Percentiles rank a stretch among this genome's conserved stretches.
These are phyloP conservation scores for Rhopalosiphum padi DNA, from an alignment of 1,140 invertebrate genomes.

Conservation along the genomic window DNA sequence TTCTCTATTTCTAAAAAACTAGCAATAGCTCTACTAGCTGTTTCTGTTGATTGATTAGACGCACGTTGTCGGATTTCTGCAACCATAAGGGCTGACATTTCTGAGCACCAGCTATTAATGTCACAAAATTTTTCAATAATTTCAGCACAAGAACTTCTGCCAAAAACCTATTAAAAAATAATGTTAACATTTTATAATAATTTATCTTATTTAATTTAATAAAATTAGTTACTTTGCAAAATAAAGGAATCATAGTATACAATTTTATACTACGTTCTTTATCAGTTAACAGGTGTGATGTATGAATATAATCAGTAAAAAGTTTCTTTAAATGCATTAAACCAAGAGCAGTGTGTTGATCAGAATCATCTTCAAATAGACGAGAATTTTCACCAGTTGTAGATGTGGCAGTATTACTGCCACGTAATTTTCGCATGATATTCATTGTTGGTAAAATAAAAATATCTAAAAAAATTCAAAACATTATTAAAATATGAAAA, in stretches of 20 bases:
- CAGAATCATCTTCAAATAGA: slow-evolving; percentile 66
- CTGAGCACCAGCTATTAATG: slow-evolving; percentile 89
- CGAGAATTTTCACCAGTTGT: slow-evolving; percentile 64
- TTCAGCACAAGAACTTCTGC: slow-evolving; percentile 84
- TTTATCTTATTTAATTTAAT: neutral
- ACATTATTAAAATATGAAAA: neutral
- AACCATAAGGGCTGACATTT: slow-evolving; percentile 94
- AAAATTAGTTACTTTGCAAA: slow-evolving; percentile 84
- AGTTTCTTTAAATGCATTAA: slow-evolving; percentile 95
- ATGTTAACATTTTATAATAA: neutral
- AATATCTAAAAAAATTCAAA: neutral
- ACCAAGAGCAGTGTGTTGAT: slow-evolving; percentile 84
- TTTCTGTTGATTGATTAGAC: slow-evolving; percentile 94
- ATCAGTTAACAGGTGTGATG: slow-evolving; percentile 79
- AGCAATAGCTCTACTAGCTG: slow-evolving; percentile 93
- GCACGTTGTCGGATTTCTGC: slow-evolving; percentile 91
- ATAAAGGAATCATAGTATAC: slow-evolving; percentile 97
- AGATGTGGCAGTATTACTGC: slow-evolving; percentile 67
- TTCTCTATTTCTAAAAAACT: slow-evolving; percentile 94
- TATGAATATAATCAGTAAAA: slow-evolving; percentile 92
- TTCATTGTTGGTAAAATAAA: slow-evolving; percentile 70
- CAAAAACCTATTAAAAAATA: slow-evolving; percentile 77
- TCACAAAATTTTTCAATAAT: slow-evolving; percentile 97
- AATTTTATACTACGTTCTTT: slow-evolving; percentile 90
- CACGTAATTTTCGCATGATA: slow-evolving; percentile 81